Percentiles rank a stretch among this genome's conserved stretches.
phyloP scores from a whole-genome alignment of 2,797 vertebrate species.

The Trichosurus vulpecula region DNA sequence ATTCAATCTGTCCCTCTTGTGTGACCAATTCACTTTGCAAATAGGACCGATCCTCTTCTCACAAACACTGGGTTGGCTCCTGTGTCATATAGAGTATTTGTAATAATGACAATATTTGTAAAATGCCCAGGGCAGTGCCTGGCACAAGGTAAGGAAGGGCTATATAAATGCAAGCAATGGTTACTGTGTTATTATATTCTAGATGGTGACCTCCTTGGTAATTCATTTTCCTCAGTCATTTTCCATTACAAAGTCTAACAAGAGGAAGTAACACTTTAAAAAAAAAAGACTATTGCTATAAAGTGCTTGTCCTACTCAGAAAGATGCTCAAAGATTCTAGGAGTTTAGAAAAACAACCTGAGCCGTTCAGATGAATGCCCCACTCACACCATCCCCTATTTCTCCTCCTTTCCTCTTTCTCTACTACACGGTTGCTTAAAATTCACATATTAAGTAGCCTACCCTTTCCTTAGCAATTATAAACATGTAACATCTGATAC shows the following conservation, averaged over 20 bases:
- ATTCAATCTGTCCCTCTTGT: background rate
- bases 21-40: background rate
- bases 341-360: background rate
- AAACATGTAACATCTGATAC: constrained; percentile 1
- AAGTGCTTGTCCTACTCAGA: background rate
- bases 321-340: background rate
- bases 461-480: background rate
- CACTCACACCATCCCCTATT: background rate
- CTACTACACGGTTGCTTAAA: background rate
- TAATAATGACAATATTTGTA: background rate
- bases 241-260: background rate
- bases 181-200: background rate
- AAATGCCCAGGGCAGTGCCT: background rate
- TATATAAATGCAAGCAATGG: background rate
- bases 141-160: background rate
- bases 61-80: background rate
- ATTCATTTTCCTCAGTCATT: background rate
- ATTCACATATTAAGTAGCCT: background rate
- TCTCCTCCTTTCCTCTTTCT: background rate
- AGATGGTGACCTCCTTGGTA: background rate
- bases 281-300: background rate
- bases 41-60: background rate
- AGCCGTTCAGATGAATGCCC: background rate
- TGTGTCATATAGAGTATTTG: background rate
- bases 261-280: background rate